These are phyloP conservation scores for Eucidaris tribuloides DNA, from an alignment of 35 echinoderm and acorn worm species.

Conservation along the genomic window DNA sequence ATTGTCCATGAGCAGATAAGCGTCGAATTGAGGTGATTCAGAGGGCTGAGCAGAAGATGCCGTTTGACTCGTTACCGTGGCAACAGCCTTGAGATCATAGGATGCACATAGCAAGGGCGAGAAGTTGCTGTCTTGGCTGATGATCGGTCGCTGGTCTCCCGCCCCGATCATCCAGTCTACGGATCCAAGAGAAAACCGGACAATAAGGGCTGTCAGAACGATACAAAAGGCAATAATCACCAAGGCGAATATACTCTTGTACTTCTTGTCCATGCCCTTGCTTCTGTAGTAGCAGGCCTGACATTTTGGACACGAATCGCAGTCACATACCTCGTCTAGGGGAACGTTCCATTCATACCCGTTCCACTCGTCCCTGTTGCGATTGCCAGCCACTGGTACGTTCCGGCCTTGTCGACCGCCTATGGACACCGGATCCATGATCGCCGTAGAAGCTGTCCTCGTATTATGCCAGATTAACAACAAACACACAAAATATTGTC, in stretches of 20 bases:
- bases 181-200: neutral
- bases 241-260: neutral
- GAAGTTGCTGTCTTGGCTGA: neutral
- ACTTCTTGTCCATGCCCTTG: neutral
- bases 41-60: neutral
- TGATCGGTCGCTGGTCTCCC: conserved; percentile 14
- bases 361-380: conserved; percentile 1
- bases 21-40: neutral
- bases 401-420: neutral
- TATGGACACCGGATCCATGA: conserved; percentile 17
- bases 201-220: neutral
- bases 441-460: too few species aligned
- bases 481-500: too few species aligned
- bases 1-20: conserved; percentile 1
- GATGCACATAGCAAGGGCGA: neutral
- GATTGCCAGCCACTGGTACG: neutral
- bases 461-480: too few species aligned
- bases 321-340: conserved; percentile 25
- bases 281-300: neutral
- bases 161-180: neutral
- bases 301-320: neutral
- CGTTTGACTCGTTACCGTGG: neutral
- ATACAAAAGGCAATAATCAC: neutral
- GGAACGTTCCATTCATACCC: conserved; percentile 9
- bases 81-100: neutral